Conservation (phyloP, 2,888 invertebrate species). For the Cremastobaeus sp. region DNA sequence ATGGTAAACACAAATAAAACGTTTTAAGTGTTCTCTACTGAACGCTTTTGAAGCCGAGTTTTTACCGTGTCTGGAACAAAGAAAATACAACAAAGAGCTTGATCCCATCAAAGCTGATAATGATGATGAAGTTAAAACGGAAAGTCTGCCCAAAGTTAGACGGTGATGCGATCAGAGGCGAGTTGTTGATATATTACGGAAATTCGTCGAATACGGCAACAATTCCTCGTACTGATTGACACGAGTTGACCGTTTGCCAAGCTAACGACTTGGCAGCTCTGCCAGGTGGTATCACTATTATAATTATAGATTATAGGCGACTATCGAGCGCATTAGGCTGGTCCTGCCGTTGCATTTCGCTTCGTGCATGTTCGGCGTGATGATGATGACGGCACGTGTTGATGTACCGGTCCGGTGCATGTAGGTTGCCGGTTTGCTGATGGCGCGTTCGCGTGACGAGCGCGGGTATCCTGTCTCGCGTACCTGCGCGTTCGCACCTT, state of each 20-base stretch:
- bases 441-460: constrained; percentile 78
- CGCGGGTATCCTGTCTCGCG: constrained; percentile 73
- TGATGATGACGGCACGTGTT: constrained; percentile 68
- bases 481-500: constrained; percentile 74
- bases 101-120: no score
- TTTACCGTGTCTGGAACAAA: no score
- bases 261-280: constrained; percentile 71
- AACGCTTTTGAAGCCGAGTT: no score
- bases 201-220: constrained; percentile 69
- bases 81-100: no score
- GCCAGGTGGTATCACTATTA: constrained; percentile 74
- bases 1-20: no score
- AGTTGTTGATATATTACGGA: constrained; percentile 67
- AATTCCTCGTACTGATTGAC: constrained; percentile 66
- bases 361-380: constrained; percentile 65
- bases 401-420: constrained; percentile 67
- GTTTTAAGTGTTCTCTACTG: no score
- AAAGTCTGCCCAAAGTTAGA: constrained; percentile 14
- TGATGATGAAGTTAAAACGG: constrained; percentile 14
- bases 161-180: constrained; percentile 37
- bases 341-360: constrained; percentile 58
- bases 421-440: constrained; percentile 75
- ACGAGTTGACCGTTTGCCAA: constrained; percentile 71
- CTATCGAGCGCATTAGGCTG: constrained; percentile 39
- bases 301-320: constrained; percentile 68